Base-by-base conservation (phyloP, 2,888 invertebrate species). In the Gisinianus flammeolus region DNA sequence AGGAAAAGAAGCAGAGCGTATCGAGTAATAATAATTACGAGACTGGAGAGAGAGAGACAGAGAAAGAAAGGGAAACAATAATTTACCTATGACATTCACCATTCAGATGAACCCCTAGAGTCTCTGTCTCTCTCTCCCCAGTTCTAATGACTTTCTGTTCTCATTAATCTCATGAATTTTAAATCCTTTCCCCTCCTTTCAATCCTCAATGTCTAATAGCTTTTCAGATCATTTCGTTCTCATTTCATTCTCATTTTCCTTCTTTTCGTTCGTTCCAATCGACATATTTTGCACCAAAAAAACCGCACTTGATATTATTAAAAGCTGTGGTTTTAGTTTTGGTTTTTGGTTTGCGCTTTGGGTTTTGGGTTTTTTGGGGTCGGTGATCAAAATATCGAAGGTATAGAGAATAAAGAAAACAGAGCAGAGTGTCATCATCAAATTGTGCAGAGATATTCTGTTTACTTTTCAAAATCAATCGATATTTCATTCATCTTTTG, bases 161-260 rank as follows among this genome's bases (percentile, higher is more conserved):
- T 73, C 73, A 78, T 78, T 73, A 78, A 78, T 78, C 73, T 78
- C 78, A 78, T 78, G 78, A 68, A 78, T 78, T 78, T 78, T 78
- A 67, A 74, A 78, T 78, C 73, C 71, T 24, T 26, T 26, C 62
- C 73, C 71, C 30, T 26, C 62, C 62, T n/a, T n/a, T 56, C 6
- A 10, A n/a, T 56, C 26, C 62, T 24, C 35, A 5, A 35, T 35
- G 5, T 5, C 35, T 35, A 35, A 35, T 35, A 35, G 35, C 6
- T 35, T 35, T 35, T 35, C 12, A 12, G 35, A 35, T 12, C 5
- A 35, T 35, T 35, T 35, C 35, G 26, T 26, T 26, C 64, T 64
- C 64, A 22, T n/a, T 69, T 10, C 33, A 4, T 44, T 35, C 28
- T 26, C n/a, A n/a, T n/a, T n/a, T n/a, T n/a, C n/a, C n/a, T n/a